A percentile compares a stretch with the other conserved stretches of the same genome.
Evolutionary conservation across 2,888 invertebrate species (phyloP).

Genomic region (Parelbella ahira): DNA sequence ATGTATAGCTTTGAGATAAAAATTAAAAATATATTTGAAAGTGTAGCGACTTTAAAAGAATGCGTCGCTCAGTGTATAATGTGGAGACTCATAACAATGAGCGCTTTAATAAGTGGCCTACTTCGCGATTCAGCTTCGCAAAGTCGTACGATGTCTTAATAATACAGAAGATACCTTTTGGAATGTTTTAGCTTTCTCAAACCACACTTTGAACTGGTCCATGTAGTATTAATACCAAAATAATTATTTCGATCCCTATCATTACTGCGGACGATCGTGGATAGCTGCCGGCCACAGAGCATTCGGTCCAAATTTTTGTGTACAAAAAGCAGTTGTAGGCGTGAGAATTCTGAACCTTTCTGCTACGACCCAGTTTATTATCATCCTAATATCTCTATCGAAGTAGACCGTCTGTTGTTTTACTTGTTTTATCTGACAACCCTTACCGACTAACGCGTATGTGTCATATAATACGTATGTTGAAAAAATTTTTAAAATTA

Average conservation of each 20-base stretch:
- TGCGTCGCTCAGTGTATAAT: too few relatives aligned
- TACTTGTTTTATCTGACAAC: not conserved
- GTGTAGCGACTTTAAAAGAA: too few relatives aligned
- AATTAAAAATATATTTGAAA: too few relatives aligned
- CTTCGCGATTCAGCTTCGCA: not conserved
- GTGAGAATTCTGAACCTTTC: slow-evolving; percentile 54
- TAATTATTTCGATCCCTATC: slow-evolving; percentile 72
- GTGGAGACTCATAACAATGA: too few relatives aligned
- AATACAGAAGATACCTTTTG: slow-evolving; percentile 30
- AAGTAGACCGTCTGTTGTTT: not conserved
- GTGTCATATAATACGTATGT: not conserved
- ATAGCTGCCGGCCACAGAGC: slow-evolving; percentile 62
- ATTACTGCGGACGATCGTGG: slow-evolving; percentile 56
- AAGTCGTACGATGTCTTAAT: slow-evolving; percentile 3
- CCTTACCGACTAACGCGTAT: too few relatives aligned
- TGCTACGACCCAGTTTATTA: slow-evolving; percentile 47
- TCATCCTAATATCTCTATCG: slow-evolving; percentile 53
- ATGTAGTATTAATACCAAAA: slow-evolving; percentile 55
- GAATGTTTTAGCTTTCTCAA: slow-evolving; percentile 46
- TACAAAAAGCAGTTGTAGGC: slow-evolving; percentile 46
- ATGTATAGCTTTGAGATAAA: too few relatives aligned
- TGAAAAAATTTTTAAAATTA: too few relatives aligned
- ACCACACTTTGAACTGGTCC: slow-evolving; percentile 47
- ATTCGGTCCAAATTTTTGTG: slow-evolving; percentile 44
- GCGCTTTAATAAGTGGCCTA: too few relatives aligned